Base-by-base conservation (phyloP, 1,140 invertebrate species). In the Asbolus verrucosus region DNA sequence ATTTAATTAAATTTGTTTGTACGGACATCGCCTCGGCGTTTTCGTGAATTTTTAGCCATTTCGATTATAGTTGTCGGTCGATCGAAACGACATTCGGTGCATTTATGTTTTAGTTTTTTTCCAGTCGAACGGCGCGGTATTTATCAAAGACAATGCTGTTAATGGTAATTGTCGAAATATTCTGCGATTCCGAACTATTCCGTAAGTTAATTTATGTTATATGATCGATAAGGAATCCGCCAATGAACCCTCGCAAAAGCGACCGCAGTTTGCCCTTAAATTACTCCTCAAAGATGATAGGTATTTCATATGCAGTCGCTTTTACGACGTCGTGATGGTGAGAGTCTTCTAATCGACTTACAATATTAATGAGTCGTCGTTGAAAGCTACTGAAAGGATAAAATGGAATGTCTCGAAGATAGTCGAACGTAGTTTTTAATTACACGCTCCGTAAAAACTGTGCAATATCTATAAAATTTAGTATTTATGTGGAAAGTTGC, bases 211-310 rank as follows among this genome's bases (percentile, higher is more conserved):
- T 71, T 73, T 71, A 71, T 69, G 68, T 69, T 69, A 73, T 62
- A 65, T 71, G 71, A 73, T 73, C 72, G 69, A 73, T 73, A 39
- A 39, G 69, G 72, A 71, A 73, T 73, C 65, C 41, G 19, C 19
- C 24, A 61, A 27, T 69, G 59, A 65, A 65, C 16, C n/a, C 33
- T 27, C 59, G 15, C n/a, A 38, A 16, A 50, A 19, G 60, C 33
- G 24, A 31, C 24, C 43, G 62, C 61, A 65, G 46, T 70, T 54
- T 66, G 43, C 39, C 65, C 65, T 50, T 30, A 66, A 65, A 70
- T 61, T 70, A 46, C 68, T 38, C 61, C 61, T 39, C 61, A 65
- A 65, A 65, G 61, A 70, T 65, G 68, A 70, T 61, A 54, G 72
- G 68, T 73, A 73, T 73, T 73, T 73, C 62, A 70, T 67, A 73